These are phyloP conservation scores for Latheticus oryzae DNA, from an alignment of 2,888 invertebrate species.

Conservation along the genomic window DNA sequence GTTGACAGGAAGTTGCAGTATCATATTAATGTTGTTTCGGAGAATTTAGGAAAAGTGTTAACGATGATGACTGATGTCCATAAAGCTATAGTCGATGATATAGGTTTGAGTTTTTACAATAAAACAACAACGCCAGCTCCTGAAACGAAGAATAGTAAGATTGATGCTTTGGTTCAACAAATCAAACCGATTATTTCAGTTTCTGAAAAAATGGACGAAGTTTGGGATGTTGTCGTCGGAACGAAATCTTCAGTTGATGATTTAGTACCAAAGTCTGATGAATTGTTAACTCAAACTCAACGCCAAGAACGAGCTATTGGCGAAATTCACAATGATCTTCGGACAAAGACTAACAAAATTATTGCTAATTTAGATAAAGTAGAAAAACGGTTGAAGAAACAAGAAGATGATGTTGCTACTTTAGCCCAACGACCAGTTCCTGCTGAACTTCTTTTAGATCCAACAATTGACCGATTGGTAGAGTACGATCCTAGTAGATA, in stretches of 20 bases:
- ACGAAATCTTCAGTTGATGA: constrained; percentile 90
- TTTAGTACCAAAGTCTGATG: constrained; percentile 87
- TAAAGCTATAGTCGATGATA: constrained; percentile 84
- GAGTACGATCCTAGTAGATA: constrained; percentile 82
- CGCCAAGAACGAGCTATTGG: constrained; percentile 88
- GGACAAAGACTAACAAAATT: constrained; percentile 85
- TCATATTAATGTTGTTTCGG: constrained; percentile 85
- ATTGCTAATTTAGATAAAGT: constrained; percentile 90
- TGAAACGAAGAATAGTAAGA: constrained; percentile 74
- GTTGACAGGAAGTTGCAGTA: constrained; percentile 87
- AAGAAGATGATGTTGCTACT: constrained; percentile 85
- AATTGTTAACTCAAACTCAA: constrained; percentile 85
- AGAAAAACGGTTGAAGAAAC: constrained; percentile 84
- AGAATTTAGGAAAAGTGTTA: constrained; percentile 82
- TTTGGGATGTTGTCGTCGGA: constrained; percentile 90
- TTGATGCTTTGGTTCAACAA: constrained; percentile 83
- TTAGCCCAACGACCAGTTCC: constrained; percentile 81
- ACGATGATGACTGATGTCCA: constrained; percentile 85
- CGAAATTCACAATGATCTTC: constrained; percentile 85
- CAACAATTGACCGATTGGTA: constrained; percentile 82
- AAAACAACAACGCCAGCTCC: constrained; percentile 69
- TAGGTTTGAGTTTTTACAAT: constrained; percentile 58
- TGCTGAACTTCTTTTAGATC: constrained; percentile 79
- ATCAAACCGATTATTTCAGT: constrained; percentile 88
- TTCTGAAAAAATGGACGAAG: constrained; percentile 91